Percentiles rank a stretch among this genome's conserved stretches.
phyloP scores from a whole-genome alignment of 2,888 invertebrate species.

The Diaprepes abbreviatus region DNA sequence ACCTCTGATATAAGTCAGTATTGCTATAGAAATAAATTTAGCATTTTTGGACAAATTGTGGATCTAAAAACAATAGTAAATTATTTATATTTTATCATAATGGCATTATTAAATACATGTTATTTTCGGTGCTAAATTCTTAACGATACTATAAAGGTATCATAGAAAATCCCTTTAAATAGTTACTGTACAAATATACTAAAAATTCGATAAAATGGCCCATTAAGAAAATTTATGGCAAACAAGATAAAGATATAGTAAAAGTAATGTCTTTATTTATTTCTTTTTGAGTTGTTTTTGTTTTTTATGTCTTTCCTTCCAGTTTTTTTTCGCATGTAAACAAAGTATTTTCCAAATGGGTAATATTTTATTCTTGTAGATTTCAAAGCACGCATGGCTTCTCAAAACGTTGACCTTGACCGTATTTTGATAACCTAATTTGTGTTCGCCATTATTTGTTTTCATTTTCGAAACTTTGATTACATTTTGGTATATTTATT shows the following conservation, averaged over 20 bases:
- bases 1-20: too few relatives aligned
- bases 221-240: slow-evolving; percentile 30
- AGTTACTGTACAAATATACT: slow-evolving; percentile 22
- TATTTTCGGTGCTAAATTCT: slow-evolving; percentile 10
- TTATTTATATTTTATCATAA: neutral
- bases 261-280: slow-evolving; percentile 37
- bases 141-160: slow-evolving; percentile 15
- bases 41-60: neutral
- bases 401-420: neutral
- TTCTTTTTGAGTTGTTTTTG: slow-evolving; percentile 18
- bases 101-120: neutral
- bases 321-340: neutral
- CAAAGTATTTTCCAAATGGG: neutral
- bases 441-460: slow-evolving; percentile 6
- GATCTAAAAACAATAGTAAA: neutral
- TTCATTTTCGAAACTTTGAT: slow-evolving; percentile 4
- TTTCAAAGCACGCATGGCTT: neutral
- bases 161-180: slow-evolving; percentile 24
- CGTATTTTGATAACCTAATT: slow-evolving; percentile 10
- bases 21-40: too few relatives aligned
- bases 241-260: slow-evolving; percentile 30
- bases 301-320: neutral
- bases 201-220: slow-evolving; percentile 38
- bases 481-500: neutral
- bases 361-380: neutral